Evolutionary conservation across 2,797 vertebrate genomes (phyloP), one percentile per base, ranked within the genome.

Genomic region (Anabacerthia variegaticeps): DNA sequence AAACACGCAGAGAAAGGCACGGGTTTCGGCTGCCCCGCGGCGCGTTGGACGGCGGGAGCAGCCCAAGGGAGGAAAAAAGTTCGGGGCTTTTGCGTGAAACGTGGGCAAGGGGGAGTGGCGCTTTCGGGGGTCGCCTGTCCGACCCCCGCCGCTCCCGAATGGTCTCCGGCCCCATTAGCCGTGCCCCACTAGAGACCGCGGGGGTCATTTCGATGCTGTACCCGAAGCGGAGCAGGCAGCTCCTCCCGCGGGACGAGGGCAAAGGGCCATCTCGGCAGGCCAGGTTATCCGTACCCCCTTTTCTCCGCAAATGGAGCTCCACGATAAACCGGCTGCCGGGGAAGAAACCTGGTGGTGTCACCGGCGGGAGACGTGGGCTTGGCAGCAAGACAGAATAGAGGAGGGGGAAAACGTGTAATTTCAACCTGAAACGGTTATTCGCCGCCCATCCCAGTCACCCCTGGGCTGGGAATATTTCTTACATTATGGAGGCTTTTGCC

Each of bases 131-230:
- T 21, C 14, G 3, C 41, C 67, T 28, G 4, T 23, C 52, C 6
- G 3, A 27, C 34, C 10, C 12, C 7, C 9, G 4, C 34, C 61
- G 1, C 14, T 62, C 20, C 55, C 56, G 1, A 23, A 14, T 10
- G 11, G 6, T 21, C 61, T 51, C 23, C 3, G 15, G 55, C 19
- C 34, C 41, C 54, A 10, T 16, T 30, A 30, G 41, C 27, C 27
- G 58, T 24, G 37, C 34, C 49, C 5, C 19, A 7, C 19, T 30
- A 7, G 48, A 32, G 8, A 34, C 43, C 2, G 12, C 3, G 9
- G 23, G 43, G 20, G 23, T 68, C n/a, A 27, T 39, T 73, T 55
- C 37, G 52, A 86, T 89, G n/a, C 49, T 10, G 26, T 30, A 4
- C 26, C 62, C 22, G 11, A 54, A 61, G 32, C 1, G 8, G 26